phyloP scores from a whole-genome alignment of 2,113 vertebrate species.

The Mormyrus iriodes region DNA sequence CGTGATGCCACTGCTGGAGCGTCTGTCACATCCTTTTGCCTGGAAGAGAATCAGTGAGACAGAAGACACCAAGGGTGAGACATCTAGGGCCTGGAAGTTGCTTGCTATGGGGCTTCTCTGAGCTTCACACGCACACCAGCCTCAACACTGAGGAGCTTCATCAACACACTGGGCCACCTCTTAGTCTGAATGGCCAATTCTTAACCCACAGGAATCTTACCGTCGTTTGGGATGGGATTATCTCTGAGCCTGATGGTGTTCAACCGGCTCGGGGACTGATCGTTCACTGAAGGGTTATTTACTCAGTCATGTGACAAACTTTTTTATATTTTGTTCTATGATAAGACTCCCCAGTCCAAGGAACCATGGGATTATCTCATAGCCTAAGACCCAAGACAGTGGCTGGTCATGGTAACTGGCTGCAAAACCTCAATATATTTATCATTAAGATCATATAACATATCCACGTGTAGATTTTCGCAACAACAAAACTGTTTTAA shows the following conservation, averaged over 20 bases:
- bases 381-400: not conserved
- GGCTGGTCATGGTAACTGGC: not conserved
- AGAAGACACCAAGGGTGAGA: constrained; percentile 6
- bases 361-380: not conserved
- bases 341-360: not conserved
- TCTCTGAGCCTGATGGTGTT: not conserved
- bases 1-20: not conserved
- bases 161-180: not conserved
- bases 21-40: not conserved
- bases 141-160: not conserved
- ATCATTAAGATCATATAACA: not conserved
- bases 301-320: not conserved
- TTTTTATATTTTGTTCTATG: not conserved
- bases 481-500: not conserved
- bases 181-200: not conserved
- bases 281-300: not conserved
- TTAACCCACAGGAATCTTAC: not conserved
- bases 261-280: not conserved
- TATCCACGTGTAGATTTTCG: not conserved
- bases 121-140: not conserved
- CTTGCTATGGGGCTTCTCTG: not conserved
- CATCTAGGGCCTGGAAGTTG: not conserved
- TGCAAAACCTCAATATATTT: not conserved
- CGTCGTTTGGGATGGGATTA: not conserved
- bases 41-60: not conserved